Base-by-base conservation (phyloP, 2,797 vertebrate species). In the Gobionotothen gibberifrons region DNA sequence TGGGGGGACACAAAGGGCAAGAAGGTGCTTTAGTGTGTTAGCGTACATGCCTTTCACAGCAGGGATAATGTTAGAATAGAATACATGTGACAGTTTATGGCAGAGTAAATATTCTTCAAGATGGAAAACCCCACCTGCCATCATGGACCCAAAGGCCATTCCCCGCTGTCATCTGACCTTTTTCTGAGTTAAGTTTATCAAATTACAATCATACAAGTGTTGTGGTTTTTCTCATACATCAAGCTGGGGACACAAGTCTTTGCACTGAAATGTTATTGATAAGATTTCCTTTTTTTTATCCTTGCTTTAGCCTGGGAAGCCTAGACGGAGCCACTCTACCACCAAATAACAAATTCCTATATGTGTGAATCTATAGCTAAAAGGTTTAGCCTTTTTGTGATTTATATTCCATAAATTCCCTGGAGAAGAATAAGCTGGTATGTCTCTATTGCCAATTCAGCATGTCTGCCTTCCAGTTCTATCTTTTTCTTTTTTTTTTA, bases 111-210 rank as follows among this genome's bases (percentile, higher is more conserved):
- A 77, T 79, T 82, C 78, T 79, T 89, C 82, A 91, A 83, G 59
- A 52, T 61, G 67, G 32, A 73, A 53, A 84, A 69, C 53, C 70
- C 74, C 73, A 78, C 71, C 71, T 72, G 65, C 73, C 69, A 59
- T 57, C 4, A 17, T 64, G 57, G 75, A 74, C 79, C 74, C 84
- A 76, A 84, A 85, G 74, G 88, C 83, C 72, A 85, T 78, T 78
- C 72, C 79, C 32, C 81, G 69, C 77, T 79, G 83, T 90, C 79
- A 61, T 83, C 67, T 89, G 87, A 91, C 88, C 86, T 92, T 92
- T 84, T 53, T 67, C 16, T 52, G 39, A 57, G 57, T 58, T 56
- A 51, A 51, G 29, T 82, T 86, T 62, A 81, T 81, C 68, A 69
- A 64, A 75, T 82, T 84, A 76, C n/a, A 79, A 49, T 76, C 59